These are phyloP conservation scores for Aleadryas rufinucha DNA, from an alignment of 2,113 vertebrate genomes.

Conservation along the genomic window DNA sequence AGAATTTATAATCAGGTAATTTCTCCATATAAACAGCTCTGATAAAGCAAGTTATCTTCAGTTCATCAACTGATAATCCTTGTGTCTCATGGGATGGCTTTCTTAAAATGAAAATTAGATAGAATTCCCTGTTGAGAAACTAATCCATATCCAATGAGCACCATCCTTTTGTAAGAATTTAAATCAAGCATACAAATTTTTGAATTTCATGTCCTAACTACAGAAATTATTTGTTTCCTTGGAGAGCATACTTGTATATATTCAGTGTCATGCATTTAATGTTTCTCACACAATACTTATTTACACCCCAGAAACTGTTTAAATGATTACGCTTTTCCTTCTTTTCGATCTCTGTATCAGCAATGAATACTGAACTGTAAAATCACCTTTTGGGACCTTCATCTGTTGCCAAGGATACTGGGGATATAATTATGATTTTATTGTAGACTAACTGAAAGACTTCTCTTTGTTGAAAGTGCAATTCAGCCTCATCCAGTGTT, in stretches of 20 bases:
- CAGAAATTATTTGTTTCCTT: neutral
- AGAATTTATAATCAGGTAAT: neutral
- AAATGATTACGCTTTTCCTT: neutral
- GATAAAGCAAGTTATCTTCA: neutral
- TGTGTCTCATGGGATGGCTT: neutral
- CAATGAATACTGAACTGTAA: neutral
- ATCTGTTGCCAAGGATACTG: conserved; percentile 22
- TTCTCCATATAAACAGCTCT: neutral
- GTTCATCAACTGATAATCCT: neutral
- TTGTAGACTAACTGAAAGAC: conserved; percentile 1
- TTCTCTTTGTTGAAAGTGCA: neutral
- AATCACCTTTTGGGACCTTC: neutral
- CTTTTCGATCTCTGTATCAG: neutral
- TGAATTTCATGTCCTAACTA: neutral
- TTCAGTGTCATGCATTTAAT: neutral
- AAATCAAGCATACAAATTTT: neutral
- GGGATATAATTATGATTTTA: neutral
- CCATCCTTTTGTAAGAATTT: neutral
- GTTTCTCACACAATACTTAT: neutral
- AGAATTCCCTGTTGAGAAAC: neutral
- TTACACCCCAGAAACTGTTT: neutral
- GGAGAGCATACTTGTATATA: neutral
- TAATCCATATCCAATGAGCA: neutral
- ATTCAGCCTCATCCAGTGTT: neutral
- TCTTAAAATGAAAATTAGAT: neutral